Evolutionary conservation across 2,113 vertebrate species (phyloP), one percentile per base, ranked within the genome.

Genomic region (Thryonomys swinderianus): DNA sequence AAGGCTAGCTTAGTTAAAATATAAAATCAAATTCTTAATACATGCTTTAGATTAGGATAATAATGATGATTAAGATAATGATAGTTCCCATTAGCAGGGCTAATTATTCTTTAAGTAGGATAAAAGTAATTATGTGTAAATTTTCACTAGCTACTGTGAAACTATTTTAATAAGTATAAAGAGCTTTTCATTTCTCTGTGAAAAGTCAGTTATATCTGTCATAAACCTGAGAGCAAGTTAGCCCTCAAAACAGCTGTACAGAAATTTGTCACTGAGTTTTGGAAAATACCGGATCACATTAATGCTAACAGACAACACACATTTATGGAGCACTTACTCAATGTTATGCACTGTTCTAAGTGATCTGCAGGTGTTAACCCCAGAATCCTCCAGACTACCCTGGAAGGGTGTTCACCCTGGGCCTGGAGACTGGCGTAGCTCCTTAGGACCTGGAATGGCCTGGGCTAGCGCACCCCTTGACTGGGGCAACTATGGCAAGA

Each of bases 61-160:
- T 96, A 80, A 97, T 86, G 69, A 93, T 97, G 93, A 96, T 95
- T 95, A 97, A 91, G 57, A 96, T 89, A 96, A 96, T 96, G 76
- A 94, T 66, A 96, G 93, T 40, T 94, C 90, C 85, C 89, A 94
- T 96, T 96, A 97, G 89, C 79, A 84, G 93, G 83, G 74, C 76
- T 96, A 97, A 97, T 97, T 97, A 96, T 94, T 95, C 89, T 79
- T 95, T 84, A 97, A 87, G 86, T 94, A 86, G 81, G 83, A 95
- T 89, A 91, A 95, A 96, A 97, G 94, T 85, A 95, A 97, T 93
- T 93, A 95, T 59, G 85, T 82, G 3, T 93, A 92, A 40, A 96
- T 87, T 93, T 96, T 95, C 34, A 96, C 76, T 73, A 95, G 88
- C n/a, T 88, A 97, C 88, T 84, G 80, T 82, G 76, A 93, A 93